Conservation (phyloP, 2,113 vertebrate species). For the Gallinago jamesoni region DNA sequence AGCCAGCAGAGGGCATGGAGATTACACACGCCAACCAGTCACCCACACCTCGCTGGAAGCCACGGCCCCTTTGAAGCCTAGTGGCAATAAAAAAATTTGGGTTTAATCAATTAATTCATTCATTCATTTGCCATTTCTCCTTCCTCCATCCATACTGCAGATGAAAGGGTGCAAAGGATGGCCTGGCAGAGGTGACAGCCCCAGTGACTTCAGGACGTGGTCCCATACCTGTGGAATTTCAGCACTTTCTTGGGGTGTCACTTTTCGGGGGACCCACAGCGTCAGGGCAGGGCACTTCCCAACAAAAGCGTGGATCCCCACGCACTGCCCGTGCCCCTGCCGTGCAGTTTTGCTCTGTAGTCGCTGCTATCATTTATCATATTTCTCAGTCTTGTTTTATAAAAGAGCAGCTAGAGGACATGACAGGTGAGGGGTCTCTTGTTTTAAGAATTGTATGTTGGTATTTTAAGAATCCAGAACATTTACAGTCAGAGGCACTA, state of each 20-base stretch:
- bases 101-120: background rate
- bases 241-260: background rate
- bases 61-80: background rate
- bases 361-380: background rate
- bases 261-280: background rate
- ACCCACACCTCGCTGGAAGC: background rate
- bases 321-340: accelerated
- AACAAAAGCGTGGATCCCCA: background rate
- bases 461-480: background rate
- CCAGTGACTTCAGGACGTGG: background rate
- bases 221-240: background rate
- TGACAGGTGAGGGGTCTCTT: background rate
- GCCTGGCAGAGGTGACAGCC: background rate
- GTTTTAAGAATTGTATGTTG: background rate
- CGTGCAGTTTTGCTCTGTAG: background rate
- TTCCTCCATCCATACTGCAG: background rate
- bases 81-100: background rate
- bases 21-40: constrained; percentile 17
- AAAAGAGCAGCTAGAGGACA: background rate
- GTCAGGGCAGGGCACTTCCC: background rate
- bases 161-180: background rate
- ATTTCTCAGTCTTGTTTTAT: background rate
- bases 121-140: background rate
- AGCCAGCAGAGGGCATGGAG: constrained; percentile 75
- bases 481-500: background rate